Base-by-base conservation (phyloP, 1,140 invertebrate genomes). In the Fopius arisanus region DNA sequence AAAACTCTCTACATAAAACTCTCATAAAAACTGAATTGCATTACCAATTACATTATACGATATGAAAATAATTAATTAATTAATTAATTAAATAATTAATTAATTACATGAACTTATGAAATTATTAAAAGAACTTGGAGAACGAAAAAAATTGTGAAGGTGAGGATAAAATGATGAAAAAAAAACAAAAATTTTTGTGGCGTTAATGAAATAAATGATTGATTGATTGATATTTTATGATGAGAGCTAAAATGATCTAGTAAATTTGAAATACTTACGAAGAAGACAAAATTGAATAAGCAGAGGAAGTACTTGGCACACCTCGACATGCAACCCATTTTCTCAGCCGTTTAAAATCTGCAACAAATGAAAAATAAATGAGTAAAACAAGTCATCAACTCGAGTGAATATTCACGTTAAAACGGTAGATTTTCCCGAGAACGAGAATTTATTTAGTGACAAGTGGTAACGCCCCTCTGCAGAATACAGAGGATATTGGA, bases 251-350 rank as follows among this genome's bases (percentile, higher is more conserved):
- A n/a, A n/a, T n/a, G n/a, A n/a, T 51, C 72, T 29, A 74, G 67
- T 59, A 23, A 7, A 41, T 68, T 74, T 51, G 40, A 40, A 43
- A 82, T 90, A 93, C 92, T 93, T 89, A 94, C 93, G 81, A 93
- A 93, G 83, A 93, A 92, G 70, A 92, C 81, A 80, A 94, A 93
- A 87, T 94, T 94, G 86, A 94, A 93, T 78, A 93, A 87, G 84
- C 93, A 94, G 74, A 94, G 88, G 73, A 94, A 89, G 85, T 93
- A 93, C 87, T 94, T 94, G 80, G 92, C 91, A 84, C 92, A 88
- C 84, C 89, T 91, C 71, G 90, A 89, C 63, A 88, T 89, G 79
- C 90, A 92, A 72, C 81, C 79, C 86, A 87, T 87, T 78, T 81
- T 84, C 62, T 31, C n/a, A 19, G n/a, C n/a, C 4, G n/a, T 33